Conservation (phyloP, 2,113 vertebrate species). For the Regulus satrapa region DNA sequence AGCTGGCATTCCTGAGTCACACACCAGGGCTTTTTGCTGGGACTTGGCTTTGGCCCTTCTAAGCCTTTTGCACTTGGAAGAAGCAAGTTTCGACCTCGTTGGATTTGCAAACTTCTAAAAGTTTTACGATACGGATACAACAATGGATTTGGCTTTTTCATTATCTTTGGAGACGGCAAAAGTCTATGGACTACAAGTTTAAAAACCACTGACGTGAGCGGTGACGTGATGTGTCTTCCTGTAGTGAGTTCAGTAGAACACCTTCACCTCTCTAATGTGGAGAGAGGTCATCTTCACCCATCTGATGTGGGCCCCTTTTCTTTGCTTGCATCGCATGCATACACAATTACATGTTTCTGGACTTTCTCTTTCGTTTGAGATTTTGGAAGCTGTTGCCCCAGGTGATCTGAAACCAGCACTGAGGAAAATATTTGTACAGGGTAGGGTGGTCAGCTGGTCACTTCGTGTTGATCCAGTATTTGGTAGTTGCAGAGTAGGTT, state of each 20-base stretch:
- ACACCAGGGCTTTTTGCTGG: constrained; percentile 21
- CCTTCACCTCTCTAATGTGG: background rate
- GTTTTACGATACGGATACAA: background rate
- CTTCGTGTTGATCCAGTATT: background rate
- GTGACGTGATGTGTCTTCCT: no score
- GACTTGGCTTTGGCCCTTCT: constrained; percentile 14
- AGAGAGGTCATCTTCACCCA: no score
- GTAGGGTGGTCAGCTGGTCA: background rate
- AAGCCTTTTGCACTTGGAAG: constrained; percentile 31
- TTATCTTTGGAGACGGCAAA: background rate
- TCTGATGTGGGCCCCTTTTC: background rate
- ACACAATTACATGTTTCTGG: background rate
- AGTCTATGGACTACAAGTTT: background rate
- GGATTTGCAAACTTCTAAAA: background rate
- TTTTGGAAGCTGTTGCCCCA: background rate
- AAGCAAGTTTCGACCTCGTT: background rate
- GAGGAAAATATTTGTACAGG: background rate
- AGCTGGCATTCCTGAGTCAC: constrained; percentile 26
- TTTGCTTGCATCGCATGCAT: background rate
- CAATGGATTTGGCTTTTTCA: background rate
- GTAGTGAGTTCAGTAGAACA: background rate
- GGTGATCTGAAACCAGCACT: background rate
- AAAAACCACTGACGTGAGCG: background rate
- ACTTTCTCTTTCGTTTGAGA: background rate
- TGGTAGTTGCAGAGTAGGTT: background rate